Evolutionary conservation across 2,113 vertebrate species (phyloP).

Genomic region (Tretioscincus oriximinensis): DNA sequence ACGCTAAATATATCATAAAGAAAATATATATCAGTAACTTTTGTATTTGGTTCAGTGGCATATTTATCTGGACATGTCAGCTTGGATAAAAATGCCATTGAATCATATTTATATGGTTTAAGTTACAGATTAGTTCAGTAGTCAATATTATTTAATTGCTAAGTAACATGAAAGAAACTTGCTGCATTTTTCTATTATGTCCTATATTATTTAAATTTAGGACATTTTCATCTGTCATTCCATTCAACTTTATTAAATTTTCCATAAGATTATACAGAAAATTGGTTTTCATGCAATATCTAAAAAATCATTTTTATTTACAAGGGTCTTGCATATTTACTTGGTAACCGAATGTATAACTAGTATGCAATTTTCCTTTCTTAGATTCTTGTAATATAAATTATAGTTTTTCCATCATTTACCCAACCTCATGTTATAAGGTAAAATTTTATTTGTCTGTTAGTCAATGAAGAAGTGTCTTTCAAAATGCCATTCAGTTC

Average conservation of each 20-base stretch:
- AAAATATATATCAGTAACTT: background rate
- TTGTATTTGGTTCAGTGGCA: background rate
- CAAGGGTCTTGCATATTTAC: background rate
- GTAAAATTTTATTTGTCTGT: background rate
- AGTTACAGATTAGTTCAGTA: background rate
- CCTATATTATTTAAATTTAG: background rate
- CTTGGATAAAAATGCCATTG: slow-evolving; percentile 47
- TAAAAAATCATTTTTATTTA: background rate
- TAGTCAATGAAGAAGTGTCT: background rate
- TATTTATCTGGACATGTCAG: slow-evolving; percentile 11
- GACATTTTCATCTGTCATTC: background rate
- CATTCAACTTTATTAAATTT: too few species aligned
- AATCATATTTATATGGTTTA: slow-evolving; percentile 30
- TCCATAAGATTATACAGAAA: too few species aligned
- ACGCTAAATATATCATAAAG: background rate
- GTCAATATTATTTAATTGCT: background rate
- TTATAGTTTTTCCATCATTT: background rate
- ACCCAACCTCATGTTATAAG: background rate
- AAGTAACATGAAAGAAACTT: too few species aligned
- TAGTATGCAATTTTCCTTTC: background rate
- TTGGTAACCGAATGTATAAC: background rate
- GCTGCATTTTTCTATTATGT: background rate
- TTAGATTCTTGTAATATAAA: background rate
- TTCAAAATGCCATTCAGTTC: background rate
- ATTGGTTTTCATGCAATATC: background rate